These are phyloP conservation scores for Prionailurus viverrinus DNA, from an alignment of 2,113 vertebrate species.

Conservation along the genomic window DNA sequence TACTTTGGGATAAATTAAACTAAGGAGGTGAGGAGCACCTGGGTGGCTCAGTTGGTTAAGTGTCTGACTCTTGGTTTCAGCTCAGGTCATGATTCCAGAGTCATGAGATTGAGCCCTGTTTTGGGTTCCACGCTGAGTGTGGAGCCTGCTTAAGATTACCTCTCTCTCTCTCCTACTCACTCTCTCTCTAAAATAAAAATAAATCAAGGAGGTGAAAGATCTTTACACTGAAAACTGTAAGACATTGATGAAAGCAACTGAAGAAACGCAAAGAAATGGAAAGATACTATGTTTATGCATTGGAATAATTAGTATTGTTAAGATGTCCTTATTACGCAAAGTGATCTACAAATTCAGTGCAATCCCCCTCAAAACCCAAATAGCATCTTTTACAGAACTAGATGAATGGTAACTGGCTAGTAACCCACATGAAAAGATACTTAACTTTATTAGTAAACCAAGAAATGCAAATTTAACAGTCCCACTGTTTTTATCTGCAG, in stretches of 20 bases:
- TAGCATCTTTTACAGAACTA: not conserved
- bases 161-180: no score
- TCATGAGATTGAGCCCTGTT: no score
- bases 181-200: no score
- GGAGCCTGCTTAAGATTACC: no score
- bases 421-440: not conserved
- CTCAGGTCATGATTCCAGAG: no score
- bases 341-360: not conserved
- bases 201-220: not conserved
- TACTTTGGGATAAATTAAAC: not conserved
- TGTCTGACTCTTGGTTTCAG: no score
- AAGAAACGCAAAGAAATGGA: not conserved
- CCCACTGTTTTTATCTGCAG: not conserved
- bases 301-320: not conserved
- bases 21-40: not conserved
- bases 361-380: not conserved
- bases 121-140: no score
- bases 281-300: not conserved
- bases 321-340: not conserved
- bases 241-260: not conserved
- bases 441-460: not conserved
- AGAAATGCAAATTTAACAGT: not conserved
- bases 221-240: not conserved
- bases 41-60: no score
- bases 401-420: not conserved